Evolutionary conservation across 1,140 invertebrate species (phyloP).

Genomic region (Myzus persicae): DNA sequence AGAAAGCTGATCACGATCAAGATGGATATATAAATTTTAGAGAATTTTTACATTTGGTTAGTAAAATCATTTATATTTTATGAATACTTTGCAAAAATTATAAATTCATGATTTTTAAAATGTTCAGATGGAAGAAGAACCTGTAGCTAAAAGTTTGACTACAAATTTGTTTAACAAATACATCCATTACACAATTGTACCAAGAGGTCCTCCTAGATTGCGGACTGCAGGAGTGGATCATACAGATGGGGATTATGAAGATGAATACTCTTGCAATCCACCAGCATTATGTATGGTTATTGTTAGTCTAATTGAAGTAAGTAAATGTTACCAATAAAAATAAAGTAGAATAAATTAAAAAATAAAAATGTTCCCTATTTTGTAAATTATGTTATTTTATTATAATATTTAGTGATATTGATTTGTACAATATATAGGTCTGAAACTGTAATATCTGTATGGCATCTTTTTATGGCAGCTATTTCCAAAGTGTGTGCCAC

Average conservation of each 20-base stretch:
- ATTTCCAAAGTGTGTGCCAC: no score
- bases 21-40: conserved; percentile 78
- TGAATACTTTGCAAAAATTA: not conserved
- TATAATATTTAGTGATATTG: not conserved
- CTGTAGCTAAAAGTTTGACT: conserved; percentile 71
- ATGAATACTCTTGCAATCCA: conserved; percentile 85
- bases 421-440: no score
- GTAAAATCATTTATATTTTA: conserved; percentile 62
- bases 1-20: conserved; percentile 74
- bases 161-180: conserved; percentile 66
- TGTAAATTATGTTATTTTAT: not conserved
- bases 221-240: conserved; percentile 63
- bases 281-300: conserved; percentile 85
- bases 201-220: conserved; percentile 47
- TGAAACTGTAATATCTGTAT: not conserved
- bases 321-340: conserved; percentile 36
- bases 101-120: conserved; percentile 1
- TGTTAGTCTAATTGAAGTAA: conserved; percentile 66
- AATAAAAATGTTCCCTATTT: not conserved
- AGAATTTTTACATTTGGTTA: conserved; percentile 83
- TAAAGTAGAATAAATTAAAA: not conserved
- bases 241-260: conserved; percentile 80
- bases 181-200: conserved; percentile 60
- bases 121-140: conserved; percentile 65
- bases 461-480: no score